Evolutionary conservation across 1,140 invertebrate genomes (phyloP).

Genomic region (Eumaeus atala): DNA sequence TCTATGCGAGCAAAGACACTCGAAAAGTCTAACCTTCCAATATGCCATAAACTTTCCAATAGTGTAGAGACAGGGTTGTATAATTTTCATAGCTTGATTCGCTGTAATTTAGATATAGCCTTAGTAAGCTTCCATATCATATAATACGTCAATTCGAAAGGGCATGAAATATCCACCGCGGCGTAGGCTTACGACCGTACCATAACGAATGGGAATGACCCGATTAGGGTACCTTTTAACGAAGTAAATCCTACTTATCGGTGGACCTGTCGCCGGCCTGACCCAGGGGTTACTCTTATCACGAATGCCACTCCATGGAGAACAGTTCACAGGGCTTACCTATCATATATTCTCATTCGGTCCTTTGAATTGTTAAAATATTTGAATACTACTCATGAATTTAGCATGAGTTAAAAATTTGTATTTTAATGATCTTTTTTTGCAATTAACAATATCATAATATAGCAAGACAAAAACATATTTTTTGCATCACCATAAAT

Average conservation of each 20-base stretch:
- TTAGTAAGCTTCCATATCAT: not conserved
- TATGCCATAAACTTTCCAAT: too few species aligned
- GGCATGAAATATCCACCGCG: conserved; percentile 6
- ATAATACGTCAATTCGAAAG: conserved; percentile 16
- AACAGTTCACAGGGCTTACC: conserved; percentile 12
- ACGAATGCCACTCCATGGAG: conserved; percentile 41
- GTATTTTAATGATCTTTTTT: too few species aligned
- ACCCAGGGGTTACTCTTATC: conserved; percentile 59
- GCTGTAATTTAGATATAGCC: not conserved
- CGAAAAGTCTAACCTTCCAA: too few species aligned
- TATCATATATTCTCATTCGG: conserved; percentile 25
- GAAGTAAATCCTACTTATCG: conserved; percentile 69
- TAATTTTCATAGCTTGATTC: conserved; percentile 4
- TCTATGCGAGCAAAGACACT: too few species aligned
- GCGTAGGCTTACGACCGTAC: conserved; percentile 17
- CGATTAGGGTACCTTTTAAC: conserved; percentile 70
- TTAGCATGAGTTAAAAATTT: too few species aligned
- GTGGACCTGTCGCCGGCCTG: conserved; percentile 48
- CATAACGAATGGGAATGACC: conserved; percentile 64
- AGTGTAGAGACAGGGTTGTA: too few species aligned
- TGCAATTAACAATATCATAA: too few species aligned
- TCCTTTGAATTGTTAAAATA: too few species aligned
- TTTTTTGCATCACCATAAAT: too few species aligned
- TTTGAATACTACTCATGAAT: too few species aligned
- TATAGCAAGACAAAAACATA: too few species aligned